Percentiles rank a stretch among this genome's conserved stretches.
These are phyloP conservation scores for Lepidotrigona ventralis DNA, from an alignment of 1,140 invertebrate species.

Conservation along the genomic window DNA sequence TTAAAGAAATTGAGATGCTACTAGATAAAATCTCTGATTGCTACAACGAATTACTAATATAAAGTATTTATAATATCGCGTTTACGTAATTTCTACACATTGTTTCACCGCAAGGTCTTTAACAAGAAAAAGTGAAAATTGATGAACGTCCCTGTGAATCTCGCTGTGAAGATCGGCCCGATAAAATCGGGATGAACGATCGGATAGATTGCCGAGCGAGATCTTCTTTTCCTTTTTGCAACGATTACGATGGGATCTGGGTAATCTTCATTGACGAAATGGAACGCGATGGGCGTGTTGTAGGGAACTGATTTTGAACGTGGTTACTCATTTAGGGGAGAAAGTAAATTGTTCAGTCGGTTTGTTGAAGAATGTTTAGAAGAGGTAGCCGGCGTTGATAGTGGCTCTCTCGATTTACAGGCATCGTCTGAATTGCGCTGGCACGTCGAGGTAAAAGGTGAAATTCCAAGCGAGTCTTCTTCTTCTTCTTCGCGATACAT, in stretches of 20 bases:
- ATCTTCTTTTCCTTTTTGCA: not conserved
- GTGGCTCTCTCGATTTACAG: conserved; percentile 6
- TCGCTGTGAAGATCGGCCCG: not conserved
- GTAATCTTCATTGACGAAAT: not conserved
- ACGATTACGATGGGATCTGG: not conserved
- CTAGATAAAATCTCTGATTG: not conserved
- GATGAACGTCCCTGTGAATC: not conserved
- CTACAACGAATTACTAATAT: not conserved
- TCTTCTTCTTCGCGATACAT: conserved; percentile 20
- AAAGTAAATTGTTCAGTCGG: conserved; percentile 22
- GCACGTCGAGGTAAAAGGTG: conserved; percentile 44
- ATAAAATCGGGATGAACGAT: conserved; percentile 1
- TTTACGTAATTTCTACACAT: not conserved
- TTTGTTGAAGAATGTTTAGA: not conserved
- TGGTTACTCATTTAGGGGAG: not conserved
- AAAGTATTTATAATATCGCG: not conserved
- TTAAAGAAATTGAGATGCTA: not conserved
- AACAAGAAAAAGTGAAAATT: not conserved
- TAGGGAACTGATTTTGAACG: not conserved
- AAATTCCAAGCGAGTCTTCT: conserved; percentile 45
- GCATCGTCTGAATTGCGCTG: conserved; percentile 4
- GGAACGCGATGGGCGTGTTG: not conserved
- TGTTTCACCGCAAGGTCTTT: not conserved
- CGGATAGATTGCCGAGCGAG: not conserved
- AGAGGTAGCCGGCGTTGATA: not conserved